Evolutionary conservation across 2,113 vertebrate genomes (phyloP).

Genomic region (Chlorodrepanis virens): DNA sequence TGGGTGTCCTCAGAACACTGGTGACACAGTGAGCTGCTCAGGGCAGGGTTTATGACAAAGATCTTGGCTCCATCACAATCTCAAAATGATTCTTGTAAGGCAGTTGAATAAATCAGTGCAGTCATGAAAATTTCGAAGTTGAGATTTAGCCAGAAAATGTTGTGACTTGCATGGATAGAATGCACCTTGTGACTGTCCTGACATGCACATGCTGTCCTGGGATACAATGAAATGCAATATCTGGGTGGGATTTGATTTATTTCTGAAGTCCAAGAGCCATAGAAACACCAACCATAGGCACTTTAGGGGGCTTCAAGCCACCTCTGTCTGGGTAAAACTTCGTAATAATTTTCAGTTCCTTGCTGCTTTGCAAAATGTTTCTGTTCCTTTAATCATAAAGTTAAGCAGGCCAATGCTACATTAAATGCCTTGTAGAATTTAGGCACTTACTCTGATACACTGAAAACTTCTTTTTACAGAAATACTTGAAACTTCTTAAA

Average conservation of each 20-base stretch:
- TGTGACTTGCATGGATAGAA: neutral
- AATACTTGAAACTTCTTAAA: conserved; percentile 81
- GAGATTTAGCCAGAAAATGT: neutral
- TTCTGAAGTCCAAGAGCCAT: neutral
- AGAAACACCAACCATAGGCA: neutral
- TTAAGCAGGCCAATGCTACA: neutral
- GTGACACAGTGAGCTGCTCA: neutral
- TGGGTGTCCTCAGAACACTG: neutral
- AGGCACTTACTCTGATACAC: conserved; percentile 40
- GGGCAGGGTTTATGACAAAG: neutral
- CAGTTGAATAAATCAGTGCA: neutral
- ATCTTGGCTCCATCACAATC: neutral
- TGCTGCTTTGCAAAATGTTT: neutral
- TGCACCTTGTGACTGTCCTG: neutral
- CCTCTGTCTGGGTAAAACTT: neutral
- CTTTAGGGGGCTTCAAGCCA: neutral
- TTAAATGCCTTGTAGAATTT: neutral
- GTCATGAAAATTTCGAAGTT: neutral
- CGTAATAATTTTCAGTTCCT: neutral
- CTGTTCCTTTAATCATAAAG: neutral
- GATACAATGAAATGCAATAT: neutral
- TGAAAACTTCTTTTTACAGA: conserved; percentile 63
- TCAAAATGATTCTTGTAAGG: neutral
- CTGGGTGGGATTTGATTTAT: neutral
- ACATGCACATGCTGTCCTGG: neutral